Conservation (phyloP, 1,140 invertebrate species). For the Drosophila gunungcola region DNA sequence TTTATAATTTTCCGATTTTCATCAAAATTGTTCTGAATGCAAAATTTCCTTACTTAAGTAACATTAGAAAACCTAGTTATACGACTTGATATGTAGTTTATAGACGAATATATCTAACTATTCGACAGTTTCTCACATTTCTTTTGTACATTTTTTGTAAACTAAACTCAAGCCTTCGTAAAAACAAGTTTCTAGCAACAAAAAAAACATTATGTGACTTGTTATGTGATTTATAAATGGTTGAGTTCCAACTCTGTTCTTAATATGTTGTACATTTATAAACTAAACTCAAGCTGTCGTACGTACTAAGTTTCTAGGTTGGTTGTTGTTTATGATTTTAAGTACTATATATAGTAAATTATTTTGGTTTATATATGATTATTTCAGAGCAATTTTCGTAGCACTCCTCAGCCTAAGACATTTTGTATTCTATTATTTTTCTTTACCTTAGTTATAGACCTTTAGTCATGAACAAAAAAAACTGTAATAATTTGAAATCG, state of each 20-base stretch:
- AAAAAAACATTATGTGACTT: background rate
- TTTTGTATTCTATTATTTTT: conserved; percentile 34
- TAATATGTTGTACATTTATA: background rate
- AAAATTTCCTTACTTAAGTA: conserved; percentile 60
- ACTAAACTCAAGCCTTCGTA: conserved; percentile 18
- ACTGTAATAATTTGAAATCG: conserved; percentile 12
- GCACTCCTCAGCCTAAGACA: conserved; percentile 19
- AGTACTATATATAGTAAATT: conserved; percentile 43
- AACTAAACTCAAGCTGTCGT: conserved; percentile 17
- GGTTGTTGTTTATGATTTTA: conserved; percentile 69
- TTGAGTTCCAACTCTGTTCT: no score
- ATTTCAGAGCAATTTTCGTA: conserved; percentile 77
- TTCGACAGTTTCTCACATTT: background rate
- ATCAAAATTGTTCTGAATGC: conserved; percentile 84
- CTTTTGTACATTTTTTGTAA: background rate
- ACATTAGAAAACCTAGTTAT: conserved; percentile 31
- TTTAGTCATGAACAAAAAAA: background rate
- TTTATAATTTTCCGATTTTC: conserved; percentile 41
- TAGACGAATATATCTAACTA: conserved; percentile 1
- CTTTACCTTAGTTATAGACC: conserved; percentile 7
- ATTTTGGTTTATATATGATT: conserved; percentile 50
- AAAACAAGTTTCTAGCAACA: conserved; percentile 25
- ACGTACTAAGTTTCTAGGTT: conserved; percentile 31
- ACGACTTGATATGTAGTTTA: conserved; percentile 25
- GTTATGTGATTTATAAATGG: background rate